Base-by-base conservation (phyloP, 1,140 invertebrate species). In the Bombus pascuorum region DNA sequence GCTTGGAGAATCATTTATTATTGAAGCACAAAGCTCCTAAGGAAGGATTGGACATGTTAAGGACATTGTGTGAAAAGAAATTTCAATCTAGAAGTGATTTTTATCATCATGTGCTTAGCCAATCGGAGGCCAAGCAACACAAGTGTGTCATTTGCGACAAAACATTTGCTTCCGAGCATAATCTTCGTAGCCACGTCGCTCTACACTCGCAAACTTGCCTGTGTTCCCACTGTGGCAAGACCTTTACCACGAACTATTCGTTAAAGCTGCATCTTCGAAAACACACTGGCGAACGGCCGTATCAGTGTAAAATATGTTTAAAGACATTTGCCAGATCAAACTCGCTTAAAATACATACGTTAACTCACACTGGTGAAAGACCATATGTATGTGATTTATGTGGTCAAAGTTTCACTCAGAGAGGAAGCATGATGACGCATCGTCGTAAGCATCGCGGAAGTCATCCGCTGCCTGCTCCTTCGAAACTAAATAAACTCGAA, bases 51-150 rank as follows among this genome's bases (percentile, higher is more conserved):
- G 84, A 87, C 3, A 91, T 81, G 32, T 59, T 86, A 22, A 92
- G 92, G 39, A 79, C 84, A 0, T 77, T 92, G 1, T 94, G 92
- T 70, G 90, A 91, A 39, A 94, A 94, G 22, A 94, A 97, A 72
- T 93, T 97, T n/a, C 92, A 95, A 9, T 97, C 98, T 89, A 96
- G 96, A 0, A 96, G 96, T 1, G 96, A 96, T 73, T 94, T 97
- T 83, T 95, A 96, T 73, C 95, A 95, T 18, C 98, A 98, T 93
- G 96, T 98, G 92, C 95, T 97, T 3, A 97, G 96, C 1, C 97
- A 98, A 88, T 97, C 97, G 0, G 96, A 98, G 2, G 97, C 98
- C 90, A 95, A 97, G 59, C 97, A 97, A 0, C 98, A 97, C 92
- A 96, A 96, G 53, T 98, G 98, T 93, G 96, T 96, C 37, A 96